Base-by-base conservation (phyloP, 2,113 vertebrate species). In the Cygnus atratus region DNA sequence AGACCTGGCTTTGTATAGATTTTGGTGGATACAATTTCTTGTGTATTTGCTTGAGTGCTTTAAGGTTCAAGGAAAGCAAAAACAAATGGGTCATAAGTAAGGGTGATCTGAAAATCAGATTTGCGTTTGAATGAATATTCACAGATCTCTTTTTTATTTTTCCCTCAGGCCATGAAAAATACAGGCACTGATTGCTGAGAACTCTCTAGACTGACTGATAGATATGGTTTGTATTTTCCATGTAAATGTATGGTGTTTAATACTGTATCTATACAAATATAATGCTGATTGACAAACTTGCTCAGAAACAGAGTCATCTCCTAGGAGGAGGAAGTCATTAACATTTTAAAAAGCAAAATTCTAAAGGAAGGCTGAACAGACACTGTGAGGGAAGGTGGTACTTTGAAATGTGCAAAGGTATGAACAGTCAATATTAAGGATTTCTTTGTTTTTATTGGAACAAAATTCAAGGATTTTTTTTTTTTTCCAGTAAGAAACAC, bases 281-380 rank as follows among this genome's bases (percentile, higher is more conserved):
- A 96, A 92, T 75, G 68, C 85, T 96, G 93, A 96, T 96, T 97
- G 96, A 96, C 95, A 96, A 95, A 97, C 88, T 95, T 84, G 48
- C 76, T 68, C 61, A 96, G 83, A 78, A 95, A 94, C n/a, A 92
- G 75, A 77, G 80, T 78, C 61, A 78, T 87, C 43, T 96, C 94
- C 61, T 58, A 92, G 85, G 94, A 96, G 81, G 12, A 95, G 37
- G 58, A 94, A 94, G 48, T 72, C 33, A 95, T 97, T 96, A 92
- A 68, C 96, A 97, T 96, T 96, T 96, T 92, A 97, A 96, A 96
- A 95, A 93, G 29, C 15, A 89, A 91, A 94, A 92, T 84, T 73
- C 83, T 94, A 52, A 93, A 95, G 90, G 90, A 94, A 78, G 29
- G 20, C 57, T 94, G 29, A 84, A 94, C 61, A 93, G 90, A 75